Evolutionary conservation across 2,888 invertebrate species (phyloP).

Genomic region (Bombylius major): DNA sequence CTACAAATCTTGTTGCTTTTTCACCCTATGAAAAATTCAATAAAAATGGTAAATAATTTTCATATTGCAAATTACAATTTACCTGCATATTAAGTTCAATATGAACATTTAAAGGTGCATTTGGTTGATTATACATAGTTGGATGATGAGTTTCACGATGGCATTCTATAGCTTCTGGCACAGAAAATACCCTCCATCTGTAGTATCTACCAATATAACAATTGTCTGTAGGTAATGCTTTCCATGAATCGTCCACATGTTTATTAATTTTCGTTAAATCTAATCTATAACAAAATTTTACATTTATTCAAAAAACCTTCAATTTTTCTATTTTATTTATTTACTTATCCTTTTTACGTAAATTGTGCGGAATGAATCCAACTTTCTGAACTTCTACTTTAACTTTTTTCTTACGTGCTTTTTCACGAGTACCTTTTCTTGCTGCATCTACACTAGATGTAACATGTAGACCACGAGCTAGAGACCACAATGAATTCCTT

Average conservation of each 20-base stretch:
- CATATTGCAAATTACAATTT: not conserved
- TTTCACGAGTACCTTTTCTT: constrained; percentile 70
- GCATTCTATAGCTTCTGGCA: constrained; percentile 61
- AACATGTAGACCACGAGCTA: constrained; percentile 39
- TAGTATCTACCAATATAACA: constrained; percentile 47
- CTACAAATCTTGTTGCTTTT: constrained; percentile 47
- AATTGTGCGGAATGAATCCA: constrained; percentile 60
- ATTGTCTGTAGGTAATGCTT: constrained; percentile 47
- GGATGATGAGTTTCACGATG: constrained; percentile 76
- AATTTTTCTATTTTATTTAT: not conserved
- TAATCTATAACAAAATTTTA: constrained; percentile 24
- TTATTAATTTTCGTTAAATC: constrained; percentile 37
- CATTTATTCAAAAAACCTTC: constrained; percentile 9
- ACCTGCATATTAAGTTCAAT: constrained; percentile 69
- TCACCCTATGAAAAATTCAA: constrained; percentile 16
- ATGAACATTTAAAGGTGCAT: constrained; percentile 53
- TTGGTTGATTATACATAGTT: constrained; percentile 63
- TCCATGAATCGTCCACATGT: constrained; percentile 47
- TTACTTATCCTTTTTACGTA: constrained; percentile 45
- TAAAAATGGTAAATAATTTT: too few relatives aligned
- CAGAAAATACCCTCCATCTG: constrained; percentile 48
- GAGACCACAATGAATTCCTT: not conserved
- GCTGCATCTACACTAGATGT: constrained; percentile 56
- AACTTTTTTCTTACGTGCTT: constrained; percentile 60
- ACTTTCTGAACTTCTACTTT: constrained; percentile 64